A percentile compares a stretch with the other conserved stretches of the same genome.
Conservation (phyloP, 2,113 vertebrate genomes). For the Ginglymostoma cirratum region DNA sequence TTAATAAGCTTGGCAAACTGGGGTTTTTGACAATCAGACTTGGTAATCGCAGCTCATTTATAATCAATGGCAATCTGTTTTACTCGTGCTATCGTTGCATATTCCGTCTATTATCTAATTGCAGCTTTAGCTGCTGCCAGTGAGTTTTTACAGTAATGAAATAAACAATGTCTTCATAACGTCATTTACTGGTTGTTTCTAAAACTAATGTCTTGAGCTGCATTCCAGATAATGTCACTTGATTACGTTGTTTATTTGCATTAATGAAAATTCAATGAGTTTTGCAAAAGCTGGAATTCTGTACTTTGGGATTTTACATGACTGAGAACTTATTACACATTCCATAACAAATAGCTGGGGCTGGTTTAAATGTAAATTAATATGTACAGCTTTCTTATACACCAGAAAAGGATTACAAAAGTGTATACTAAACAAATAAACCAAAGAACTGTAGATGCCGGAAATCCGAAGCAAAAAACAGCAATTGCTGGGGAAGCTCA, state of each 20-base stretch:
- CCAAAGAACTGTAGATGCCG: too few relatives aligned
- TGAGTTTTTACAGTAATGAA: background rate
- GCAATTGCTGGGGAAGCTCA: too few relatives aligned
- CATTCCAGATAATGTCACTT: background rate
- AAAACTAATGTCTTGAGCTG: background rate
- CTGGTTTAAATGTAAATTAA: background rate
- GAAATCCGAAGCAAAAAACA: too few relatives aligned
- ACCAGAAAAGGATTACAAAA: background rate
- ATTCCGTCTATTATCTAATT: background rate
- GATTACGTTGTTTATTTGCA: background rate
- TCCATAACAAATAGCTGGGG: background rate
- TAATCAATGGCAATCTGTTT: conserved; percentile 45
- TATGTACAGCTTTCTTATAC: background rate
- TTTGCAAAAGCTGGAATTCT: conserved; percentile 7
- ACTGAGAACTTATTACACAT: background rate
- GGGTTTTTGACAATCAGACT: conserved; percentile 58
- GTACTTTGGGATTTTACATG: background rate
- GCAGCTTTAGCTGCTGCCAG: background rate
- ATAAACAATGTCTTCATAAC: conserved; percentile 16
- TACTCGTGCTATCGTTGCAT: conserved; percentile 16
- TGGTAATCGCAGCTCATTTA: conserved; percentile 63
- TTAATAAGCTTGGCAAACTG: conserved; percentile 63
- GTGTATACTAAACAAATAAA: background rate
- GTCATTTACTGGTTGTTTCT: background rate
- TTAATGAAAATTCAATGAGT: background rate